Base-by-base conservation (phyloP, 92 coral and sea anemone genomes). In the Siderastrea radians region DNA sequence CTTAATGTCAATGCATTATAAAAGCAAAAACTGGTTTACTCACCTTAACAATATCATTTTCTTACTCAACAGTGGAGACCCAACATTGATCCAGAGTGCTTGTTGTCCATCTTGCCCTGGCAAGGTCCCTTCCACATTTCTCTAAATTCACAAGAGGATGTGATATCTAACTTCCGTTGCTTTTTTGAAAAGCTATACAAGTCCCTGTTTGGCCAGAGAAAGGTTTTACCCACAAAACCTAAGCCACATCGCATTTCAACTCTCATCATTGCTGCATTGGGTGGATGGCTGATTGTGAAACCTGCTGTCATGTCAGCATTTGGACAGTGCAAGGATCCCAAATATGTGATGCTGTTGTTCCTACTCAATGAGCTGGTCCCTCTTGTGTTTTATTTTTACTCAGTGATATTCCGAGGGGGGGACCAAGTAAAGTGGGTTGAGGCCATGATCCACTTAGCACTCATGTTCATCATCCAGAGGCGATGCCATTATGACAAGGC, bases 101-200 rank as follows among this genome's bases (percentile, higher is more conserved):
- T 72, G 52, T 55, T 91, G 55, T 91, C 94, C 26, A 10, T 91
- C 6, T 77, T 87, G 11, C 89, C 91, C 16, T 83, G 94, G 94
- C 94, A 91, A 45, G 92, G 94, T 13, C 94, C 94, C 14, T 91
- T 91, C 49, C 94, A 91, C 60, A 68, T 87, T 9, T 87, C 85
- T 2, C 75, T 85, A 6, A 87, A 91, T 78, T 84, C 91, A 2
- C 94, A 91, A 70, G 91, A 91, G 68, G 84, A 91, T 91, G 91
- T 87, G 58, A 82, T 91, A 13, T 26, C 5, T 6, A 91, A 87
- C 16, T 87, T 87, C 69, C 78, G 91, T 72, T 91, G 79, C 69
- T 62, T 91, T 19, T 91, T 91, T 91, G 87, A 87, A 76, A 90
- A 88, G 7, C 59, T 91, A 47, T 87, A 87, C 77, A 91, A 87